Percentiles rank a stretch among this genome's conserved stretches.
These are phyloP conservation scores for Erithacus rubecula DNA, from an alignment of 2,797 vertebrate species.

Conservation along the genomic window DNA sequence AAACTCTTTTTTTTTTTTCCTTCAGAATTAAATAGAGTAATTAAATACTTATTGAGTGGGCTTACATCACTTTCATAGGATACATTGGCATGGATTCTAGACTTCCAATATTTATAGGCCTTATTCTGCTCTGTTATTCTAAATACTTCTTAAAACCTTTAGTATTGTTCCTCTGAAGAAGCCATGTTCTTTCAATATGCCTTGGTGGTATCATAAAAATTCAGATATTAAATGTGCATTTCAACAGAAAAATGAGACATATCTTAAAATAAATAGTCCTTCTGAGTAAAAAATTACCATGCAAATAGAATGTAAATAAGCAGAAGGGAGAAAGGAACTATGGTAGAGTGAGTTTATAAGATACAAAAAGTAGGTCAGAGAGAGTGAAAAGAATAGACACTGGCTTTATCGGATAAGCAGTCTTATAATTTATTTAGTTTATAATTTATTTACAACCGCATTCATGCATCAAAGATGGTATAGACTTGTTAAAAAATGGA, in stretches of 20 bases:
- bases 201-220: neutral
- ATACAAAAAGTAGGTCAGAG: slow-evolving; percentile 23
- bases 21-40: neutral
- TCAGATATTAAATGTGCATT: neutral
- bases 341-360: neutral
- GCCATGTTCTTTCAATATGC: neutral
- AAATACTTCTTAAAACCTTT: neutral
- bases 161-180: neutral
- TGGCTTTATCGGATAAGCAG: slow-evolving; percentile 15
- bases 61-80: neutral
- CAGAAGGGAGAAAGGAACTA: neutral
- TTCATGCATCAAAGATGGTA: slow-evolving; percentile 31
- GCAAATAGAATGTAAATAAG: neutral
- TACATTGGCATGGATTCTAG: neutral
- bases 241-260: neutral
- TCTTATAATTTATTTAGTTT: slow-evolving; percentile 61
- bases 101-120: neutral
- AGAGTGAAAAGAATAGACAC: neutral
- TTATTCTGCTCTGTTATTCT: neutral
- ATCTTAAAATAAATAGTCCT: neutral
- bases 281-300: neutral
- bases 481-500: slow-evolving; percentile 39
- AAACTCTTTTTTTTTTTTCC: neutral
- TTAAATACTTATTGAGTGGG: neutral
- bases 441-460: slow-evolving; percentile 57